phyloP scores from a whole-genome alignment of 2,113 vertebrate genomes.

The Carassius carassius region DNA sequence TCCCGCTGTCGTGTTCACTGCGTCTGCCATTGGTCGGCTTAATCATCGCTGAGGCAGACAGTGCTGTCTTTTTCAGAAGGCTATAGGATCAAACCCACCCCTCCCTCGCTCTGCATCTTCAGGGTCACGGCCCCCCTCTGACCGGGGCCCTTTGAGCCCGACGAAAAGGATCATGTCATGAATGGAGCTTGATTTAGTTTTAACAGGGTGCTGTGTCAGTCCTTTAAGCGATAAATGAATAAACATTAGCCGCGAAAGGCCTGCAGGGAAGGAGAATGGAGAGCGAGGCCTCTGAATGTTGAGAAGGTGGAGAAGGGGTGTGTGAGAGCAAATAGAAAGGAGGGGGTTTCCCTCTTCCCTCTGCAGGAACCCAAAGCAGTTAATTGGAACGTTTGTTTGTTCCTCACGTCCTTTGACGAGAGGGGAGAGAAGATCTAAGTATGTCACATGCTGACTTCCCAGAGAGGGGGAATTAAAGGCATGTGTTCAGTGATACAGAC shows the following conservation, averaged over 20 bases:
- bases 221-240: constrained; percentile 77
- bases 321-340: constrained; percentile 47
- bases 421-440: constrained; percentile 77
- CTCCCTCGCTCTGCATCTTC: constrained; percentile 41
- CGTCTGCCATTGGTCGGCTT: constrained; percentile 56
- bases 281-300: constrained; percentile 50
- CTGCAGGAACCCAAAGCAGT: constrained; percentile 74
- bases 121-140: constrained; percentile 50
- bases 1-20: constrained; percentile 41
- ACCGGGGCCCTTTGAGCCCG: constrained; percentile 39
- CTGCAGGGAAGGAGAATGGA: constrained; percentile 57
- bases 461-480: constrained; percentile 65
- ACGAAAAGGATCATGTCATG: constrained; percentile 59
- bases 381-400: constrained; percentile 79
- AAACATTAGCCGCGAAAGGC: constrained; percentile 74
- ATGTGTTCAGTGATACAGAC: constrained; percentile 58
- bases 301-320: constrained; percentile 58
- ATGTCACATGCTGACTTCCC: constrained; percentile 73
- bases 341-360: constrained; percentile 58
- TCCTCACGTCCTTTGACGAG: constrained; percentile 76
- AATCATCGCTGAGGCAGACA: constrained; percentile 53
- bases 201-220: constrained; percentile 71
- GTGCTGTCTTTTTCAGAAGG: constrained; percentile 44
- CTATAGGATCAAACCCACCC: constrained; percentile 38
- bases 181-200: constrained; percentile 72